A percentile compares a stretch with the other conserved stretches of the same genome.
These are phyloP conservation scores for Atta cephalotes DNA, from an alignment of 1,140 invertebrate species.

Conservation along the genomic window DNA sequence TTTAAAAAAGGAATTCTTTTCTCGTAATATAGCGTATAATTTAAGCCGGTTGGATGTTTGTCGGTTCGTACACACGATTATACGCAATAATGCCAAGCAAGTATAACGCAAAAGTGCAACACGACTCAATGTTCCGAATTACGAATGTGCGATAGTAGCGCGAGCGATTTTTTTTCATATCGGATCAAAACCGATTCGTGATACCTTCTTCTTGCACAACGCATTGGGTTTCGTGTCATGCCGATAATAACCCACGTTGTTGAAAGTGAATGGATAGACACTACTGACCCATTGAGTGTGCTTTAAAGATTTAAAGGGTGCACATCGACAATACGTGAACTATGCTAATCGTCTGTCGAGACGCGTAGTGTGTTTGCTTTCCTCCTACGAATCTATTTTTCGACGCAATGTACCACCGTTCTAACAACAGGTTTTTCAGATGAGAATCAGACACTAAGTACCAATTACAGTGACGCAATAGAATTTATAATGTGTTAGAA, in stretches of 20 bases:
- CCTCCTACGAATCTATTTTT: not conserved
- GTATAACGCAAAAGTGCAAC: constrained; percentile 14
- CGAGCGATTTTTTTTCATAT: not conserved
- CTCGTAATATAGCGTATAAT: constrained; percentile 24
- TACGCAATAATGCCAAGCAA: not conserved
- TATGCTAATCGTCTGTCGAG: constrained; percentile 33
- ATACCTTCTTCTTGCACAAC: constrained; percentile 75
- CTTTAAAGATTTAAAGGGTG: constrained; percentile 54
- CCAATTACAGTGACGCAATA: not conserved
- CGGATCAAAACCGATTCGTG: constrained; percentile 57
- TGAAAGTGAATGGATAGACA: constrained; percentile 77
- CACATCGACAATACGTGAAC: constrained; percentile 45
- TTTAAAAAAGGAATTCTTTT: constrained; percentile 15
- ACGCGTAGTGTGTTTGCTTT: not conserved
- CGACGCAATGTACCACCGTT: not conserved
- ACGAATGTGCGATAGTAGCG: not conserved
- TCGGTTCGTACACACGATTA: not conserved
- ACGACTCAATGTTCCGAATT: constrained; percentile 23
- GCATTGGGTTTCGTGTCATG: constrained; percentile 10
- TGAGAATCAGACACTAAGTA: not conserved
- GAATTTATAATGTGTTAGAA: not conserved
- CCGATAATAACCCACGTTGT: constrained; percentile 72
- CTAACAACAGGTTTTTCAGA: not conserved
- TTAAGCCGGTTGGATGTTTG: not conserved
- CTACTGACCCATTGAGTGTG: constrained; percentile 37